Base-by-base conservation (phyloP, 1,140 invertebrate species). In the Diabrotica undecimpunctata region DNA sequence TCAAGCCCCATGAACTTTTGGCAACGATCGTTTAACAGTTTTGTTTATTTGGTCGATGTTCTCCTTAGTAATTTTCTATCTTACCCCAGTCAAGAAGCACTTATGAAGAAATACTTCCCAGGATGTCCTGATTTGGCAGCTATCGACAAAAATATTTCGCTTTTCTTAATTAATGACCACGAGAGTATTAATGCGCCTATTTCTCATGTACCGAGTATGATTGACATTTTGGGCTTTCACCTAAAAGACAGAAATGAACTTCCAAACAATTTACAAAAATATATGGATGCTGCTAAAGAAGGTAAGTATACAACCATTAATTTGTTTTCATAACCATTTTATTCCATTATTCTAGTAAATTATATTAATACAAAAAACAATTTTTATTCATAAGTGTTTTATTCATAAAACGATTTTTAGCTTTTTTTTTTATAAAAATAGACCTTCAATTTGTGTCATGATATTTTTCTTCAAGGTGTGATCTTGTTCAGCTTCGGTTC, bases 401-500 rank as follows among this genome's bases (percentile, higher is more conserved):
- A n/a, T n/a, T n/a, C n/a, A n/a, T n/a, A n/a, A n/a, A n/a, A n/a
- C n/a, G n/a, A n/a, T n/a, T n/a, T n/a, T n/a, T n/a, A n/a, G n/a
- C n/a, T n/a, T n/a, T n/a, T n/a, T n/a, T n/a, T n/a, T n/a, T n/a
- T n/a, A n/a, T n/a, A n/a, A n/a, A 25, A 25, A 25, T 25, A 25
- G 25, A 25, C 1, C 25, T 25, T 25, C 1, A 25, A 25, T 25
- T 25, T 25, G 4, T 25, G n/a, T 25, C 4, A 25, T 25, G 25
- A 2, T 25, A 25, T 25, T 54, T 46, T 10, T 46, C 2, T 46
- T n/a, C 6, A 10, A 37, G 83, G 84, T 11, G 80, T 79, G 10
- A 80, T 86, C 70, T 84, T 82, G 67, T 84, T 86, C 67, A 84
- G 82, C 67, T 76, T 86, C 66, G 84, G 84, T 51, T 83, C 83